Evolutionary conservation across 37 sponge, comb jelly and placozoan species (phyloP).

Genomic region (Diacarnus erythraeanus): DNA sequence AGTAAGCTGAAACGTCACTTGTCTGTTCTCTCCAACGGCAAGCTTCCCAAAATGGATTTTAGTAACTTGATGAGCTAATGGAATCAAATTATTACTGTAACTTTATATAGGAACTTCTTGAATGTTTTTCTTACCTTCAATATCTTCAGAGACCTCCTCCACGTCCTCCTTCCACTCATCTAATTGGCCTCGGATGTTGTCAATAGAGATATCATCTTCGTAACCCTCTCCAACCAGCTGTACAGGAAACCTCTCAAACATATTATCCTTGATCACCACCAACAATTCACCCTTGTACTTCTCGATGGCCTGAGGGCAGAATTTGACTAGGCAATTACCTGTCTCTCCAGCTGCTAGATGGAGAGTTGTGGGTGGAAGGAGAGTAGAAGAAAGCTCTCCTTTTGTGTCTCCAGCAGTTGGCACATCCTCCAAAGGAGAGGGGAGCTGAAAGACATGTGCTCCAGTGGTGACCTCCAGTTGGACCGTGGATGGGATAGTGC

Average conservation of each 20-base stretch:
- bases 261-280: constrained; percentile 74
- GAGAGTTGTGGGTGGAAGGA: constrained; percentile 7
- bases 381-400: not conserved
- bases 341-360: constrained; percentile 51
- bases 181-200: constrained; percentile 46
- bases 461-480: constrained; percentile 36
- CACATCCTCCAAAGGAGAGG: constrained; percentile 11
- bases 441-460: constrained; percentile 43
- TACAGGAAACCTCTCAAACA: constrained; percentile 85
- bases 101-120: not conserved
- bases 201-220: constrained; percentile 78
- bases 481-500: constrained; percentile 81
- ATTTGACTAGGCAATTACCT: constrained; percentile 50
- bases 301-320: constrained; percentile 34
- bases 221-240: constrained; percentile 91
- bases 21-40: constrained; percentile 75
- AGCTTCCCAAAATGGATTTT: constrained; percentile 82
- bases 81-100: not conserved
- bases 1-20: constrained; percentile 85
- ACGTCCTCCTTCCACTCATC: not conserved
- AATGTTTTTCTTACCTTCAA: not conserved
- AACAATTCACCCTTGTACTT: constrained; percentile 44
- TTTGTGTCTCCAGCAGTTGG: constrained; percentile 8
- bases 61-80: constrained; percentile 51
- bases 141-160: constrained; percentile 15